These are phyloP conservation scores for Gymnorhina tibicen DNA, from an alignment of 2,113 vertebrate genomes.

Conservation along the genomic window DNA sequence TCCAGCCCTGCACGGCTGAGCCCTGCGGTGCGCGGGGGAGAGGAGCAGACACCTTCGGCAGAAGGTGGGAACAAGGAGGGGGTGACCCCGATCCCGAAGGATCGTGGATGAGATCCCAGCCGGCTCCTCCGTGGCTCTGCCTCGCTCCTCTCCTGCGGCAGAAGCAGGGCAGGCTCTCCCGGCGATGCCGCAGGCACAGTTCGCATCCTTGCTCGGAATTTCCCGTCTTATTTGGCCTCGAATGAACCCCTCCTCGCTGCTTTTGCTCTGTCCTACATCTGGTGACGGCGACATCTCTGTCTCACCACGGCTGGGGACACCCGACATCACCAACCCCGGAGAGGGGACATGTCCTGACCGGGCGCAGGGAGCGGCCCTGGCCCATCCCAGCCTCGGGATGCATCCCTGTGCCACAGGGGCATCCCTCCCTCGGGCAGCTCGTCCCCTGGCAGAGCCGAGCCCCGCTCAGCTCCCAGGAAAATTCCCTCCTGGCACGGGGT, in stretches of 20 bases:
- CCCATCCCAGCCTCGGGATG: rapidly evolving
- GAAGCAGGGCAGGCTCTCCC: neutral
- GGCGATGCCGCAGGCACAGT: neutral
- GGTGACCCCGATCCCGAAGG: neutral
- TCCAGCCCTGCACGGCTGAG: neutral
- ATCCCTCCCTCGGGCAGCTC: neutral
- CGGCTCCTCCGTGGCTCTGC: rapidly evolving
- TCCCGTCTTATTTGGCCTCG: neutral
- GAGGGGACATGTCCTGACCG: rapidly evolving
- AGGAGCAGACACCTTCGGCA: neutral
- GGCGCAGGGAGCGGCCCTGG: rapidly evolving
- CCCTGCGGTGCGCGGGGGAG: rapidly evolving
- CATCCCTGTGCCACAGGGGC: rapidly evolving
- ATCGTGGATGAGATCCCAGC: rapidly evolving
- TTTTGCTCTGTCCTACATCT: neutral
- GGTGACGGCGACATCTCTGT: neutral
- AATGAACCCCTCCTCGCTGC: neutral
- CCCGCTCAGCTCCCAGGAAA: neutral
- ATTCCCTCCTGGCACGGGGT: neutral
- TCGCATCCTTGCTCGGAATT: neutral
- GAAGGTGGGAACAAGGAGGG: neutral
- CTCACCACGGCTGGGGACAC: neutral
- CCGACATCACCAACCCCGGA: rapidly evolving
- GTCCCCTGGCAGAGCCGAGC: neutral
- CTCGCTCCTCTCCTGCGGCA: neutral